These are phyloP conservation scores for Orchesella cincta DNA, from an alignment of 1,140 invertebrate genomes.

Conservation along the genomic window DNA sequence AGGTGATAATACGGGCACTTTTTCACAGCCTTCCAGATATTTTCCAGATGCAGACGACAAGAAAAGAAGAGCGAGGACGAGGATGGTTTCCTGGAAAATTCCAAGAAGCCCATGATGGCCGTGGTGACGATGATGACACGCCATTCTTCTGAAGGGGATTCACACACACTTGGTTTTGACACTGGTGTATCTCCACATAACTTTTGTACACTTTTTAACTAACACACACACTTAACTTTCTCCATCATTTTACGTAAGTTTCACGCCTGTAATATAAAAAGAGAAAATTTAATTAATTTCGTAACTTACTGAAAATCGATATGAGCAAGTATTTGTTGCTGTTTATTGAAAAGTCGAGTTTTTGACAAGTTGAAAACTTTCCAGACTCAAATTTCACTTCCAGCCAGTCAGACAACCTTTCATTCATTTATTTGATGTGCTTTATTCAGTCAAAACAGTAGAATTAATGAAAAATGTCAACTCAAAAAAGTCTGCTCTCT, in stretches of 20 bases:
- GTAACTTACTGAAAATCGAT: not conserved
- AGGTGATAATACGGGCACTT: conserved; percentile 28
- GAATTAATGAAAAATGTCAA: too few species aligned
- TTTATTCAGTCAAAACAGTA: too few species aligned
- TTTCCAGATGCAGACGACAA: conserved; percentile 32
- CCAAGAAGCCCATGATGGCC: not conserved
- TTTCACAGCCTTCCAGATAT: conserved; percentile 46
- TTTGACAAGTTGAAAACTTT: too few species aligned
- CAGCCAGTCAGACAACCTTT: too few species aligned
- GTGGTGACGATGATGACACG: not conserved
- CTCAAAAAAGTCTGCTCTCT: too few species aligned
- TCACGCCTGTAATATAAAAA: not conserved
- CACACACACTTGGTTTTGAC: too few species aligned
- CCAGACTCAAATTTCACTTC: too few species aligned
- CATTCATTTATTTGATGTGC: too few species aligned
- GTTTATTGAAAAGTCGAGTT: too few species aligned
- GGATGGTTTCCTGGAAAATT: not conserved
- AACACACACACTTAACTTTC: not conserved
- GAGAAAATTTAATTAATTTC: not conserved
- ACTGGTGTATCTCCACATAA: not conserved
- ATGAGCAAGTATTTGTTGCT: too few species aligned
- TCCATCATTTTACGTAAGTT: too few species aligned
- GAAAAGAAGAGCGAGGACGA: not conserved
- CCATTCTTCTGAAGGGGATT: too few species aligned
- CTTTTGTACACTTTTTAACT: not conserved